Conservation (phyloP, 1,140 invertebrate genomes). For the Temnothorax curvispinosus region DNA sequence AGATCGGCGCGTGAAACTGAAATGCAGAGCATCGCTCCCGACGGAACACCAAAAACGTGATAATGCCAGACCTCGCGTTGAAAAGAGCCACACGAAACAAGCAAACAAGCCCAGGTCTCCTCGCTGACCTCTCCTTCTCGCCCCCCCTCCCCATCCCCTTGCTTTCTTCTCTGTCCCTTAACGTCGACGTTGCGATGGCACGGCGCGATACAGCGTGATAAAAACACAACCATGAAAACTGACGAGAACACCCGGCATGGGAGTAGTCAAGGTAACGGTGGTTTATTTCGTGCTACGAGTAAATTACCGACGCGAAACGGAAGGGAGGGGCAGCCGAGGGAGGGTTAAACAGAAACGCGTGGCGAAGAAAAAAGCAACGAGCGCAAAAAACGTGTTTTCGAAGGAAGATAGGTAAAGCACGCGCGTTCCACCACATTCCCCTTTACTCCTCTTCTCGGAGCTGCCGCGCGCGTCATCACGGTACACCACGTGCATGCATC, state of each 20-base stretch:
- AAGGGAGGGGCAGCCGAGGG: not conserved
- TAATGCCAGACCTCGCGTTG: conserved; percentile 15
- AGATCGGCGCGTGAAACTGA: conserved; percentile 27
- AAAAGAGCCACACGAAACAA: conserved; percentile 22
- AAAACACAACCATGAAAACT: conserved; percentile 74
- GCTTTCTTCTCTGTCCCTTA: not conserved
- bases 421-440: not conserved
- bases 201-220: conserved; percentile 72
- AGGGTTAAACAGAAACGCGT: conserved; percentile 46
- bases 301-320: conserved; percentile 67
- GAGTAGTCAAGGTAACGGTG: conserved; percentile 75
- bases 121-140: not conserved
- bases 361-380: conserved; percentile 64
- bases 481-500: conserved; percentile 48
- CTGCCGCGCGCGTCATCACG: conserved; percentile 25
- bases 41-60: conserved; percentile 56
- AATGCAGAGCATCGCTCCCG: conserved; percentile 16
- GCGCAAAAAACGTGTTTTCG: conserved; percentile 64
- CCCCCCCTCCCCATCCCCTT: no score
- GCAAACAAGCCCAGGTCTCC: not conserved
- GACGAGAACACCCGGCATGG: conserved; percentile 64
- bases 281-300: conserved; percentile 74
- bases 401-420: conserved; percentile 54
- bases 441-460: not conserved
- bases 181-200: conserved; percentile 60